phyloP scores from a whole-genome alignment of 2,888 invertebrate genomes.

The Clepsis dumicolana region DNA sequence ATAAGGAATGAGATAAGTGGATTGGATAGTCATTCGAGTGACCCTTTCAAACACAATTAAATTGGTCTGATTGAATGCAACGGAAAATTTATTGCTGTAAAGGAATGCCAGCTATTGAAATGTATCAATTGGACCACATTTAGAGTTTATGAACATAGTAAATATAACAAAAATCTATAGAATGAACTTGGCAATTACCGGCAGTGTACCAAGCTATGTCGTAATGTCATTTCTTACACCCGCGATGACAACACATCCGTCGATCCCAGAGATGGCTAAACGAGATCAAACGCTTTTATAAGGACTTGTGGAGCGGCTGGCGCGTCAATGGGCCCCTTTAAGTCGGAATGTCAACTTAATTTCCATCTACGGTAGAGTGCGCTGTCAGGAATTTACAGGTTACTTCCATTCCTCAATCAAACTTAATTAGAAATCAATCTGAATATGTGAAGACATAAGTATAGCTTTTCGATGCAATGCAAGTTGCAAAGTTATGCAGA shows the following conservation, averaged over 20 bases:
- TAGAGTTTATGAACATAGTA: neutral
- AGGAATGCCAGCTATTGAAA: conserved; percentile 32
- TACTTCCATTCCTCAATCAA: conserved; percentile 31
- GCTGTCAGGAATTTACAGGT: conserved; percentile 12
- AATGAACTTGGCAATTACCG: conserved; percentile 23
- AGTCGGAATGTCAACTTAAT: conserved; percentile 43
- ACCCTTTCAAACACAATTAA: conserved; percentile 34
- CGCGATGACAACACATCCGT: conserved; percentile 46
- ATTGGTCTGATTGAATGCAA: conserved; percentile 17
- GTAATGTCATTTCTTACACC: conserved; percentile 45
- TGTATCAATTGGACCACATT: conserved; percentile 29
- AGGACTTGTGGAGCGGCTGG: conserved; percentile 45
- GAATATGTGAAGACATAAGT: conserved; percentile 10
- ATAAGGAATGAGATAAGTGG: conserved; percentile 19
- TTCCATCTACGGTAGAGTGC: conserved; percentile 30
- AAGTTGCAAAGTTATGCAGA: too few relatives aligned
- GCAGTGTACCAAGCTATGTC: conserved; percentile 26
- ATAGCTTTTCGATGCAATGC: neutral
- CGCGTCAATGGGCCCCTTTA: conserved; percentile 44
- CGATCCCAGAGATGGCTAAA: conserved; percentile 45
- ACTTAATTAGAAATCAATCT: conserved; percentile 28
- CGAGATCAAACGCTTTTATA: conserved; percentile 45
- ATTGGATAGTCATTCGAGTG: conserved; percentile 27
- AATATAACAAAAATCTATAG: conserved; percentile 4
- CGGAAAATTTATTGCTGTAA: conserved; percentile 13